Evolutionary conservation across 2,888 invertebrate species (phyloP), one percentile per base, ranked within the genome.

Genomic region (Bhutanitis thaidina): DNA sequence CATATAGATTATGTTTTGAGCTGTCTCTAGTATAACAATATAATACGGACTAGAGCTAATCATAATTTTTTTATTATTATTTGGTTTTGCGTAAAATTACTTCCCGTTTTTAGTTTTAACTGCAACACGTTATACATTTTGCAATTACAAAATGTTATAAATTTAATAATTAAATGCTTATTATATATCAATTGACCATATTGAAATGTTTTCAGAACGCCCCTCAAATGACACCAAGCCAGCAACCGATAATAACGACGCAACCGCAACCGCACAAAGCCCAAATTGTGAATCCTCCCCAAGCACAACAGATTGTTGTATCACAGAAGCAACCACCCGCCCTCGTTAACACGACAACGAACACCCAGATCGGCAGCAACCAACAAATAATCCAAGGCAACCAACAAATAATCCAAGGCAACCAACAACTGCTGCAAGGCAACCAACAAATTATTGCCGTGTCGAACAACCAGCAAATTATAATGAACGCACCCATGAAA

Each of bases 221-320:
- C 0, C 82, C 90, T 0, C 89, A 86, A 69, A 70, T 90, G 49
- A 86, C 89, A 0, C 74, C 76, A 48, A 87, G 87, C 47, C 90
- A 90, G 58, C 90, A 90, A 62, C 88, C 89, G 0, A 77, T 90
- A 52, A 87, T 89, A 68, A 86, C 86, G 0, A 71, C 83, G 0
- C 90, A 88, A 53, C 90, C 90, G 3, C 90, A 86, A 61, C 85
- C 90, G 0, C 92, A 92, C 32, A 92, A 92, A 8, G 92, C 88
- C 0, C 86, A 85, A 58, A 73, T 89, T 4, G 71, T 84, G 59
- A 65, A 86, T 77, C 90, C 59, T 45, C 61, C 65, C 1, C 80
- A 81, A 27, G 52, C 61, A 0, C 90, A 85, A 32, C 90, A 90
- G 55, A 81, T 86, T 1, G 70, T 88, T 16, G 82, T 88, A 1